Conservation (phyloP, 2,888 invertebrate species). For the Sminthurides aquaticus region DNA sequence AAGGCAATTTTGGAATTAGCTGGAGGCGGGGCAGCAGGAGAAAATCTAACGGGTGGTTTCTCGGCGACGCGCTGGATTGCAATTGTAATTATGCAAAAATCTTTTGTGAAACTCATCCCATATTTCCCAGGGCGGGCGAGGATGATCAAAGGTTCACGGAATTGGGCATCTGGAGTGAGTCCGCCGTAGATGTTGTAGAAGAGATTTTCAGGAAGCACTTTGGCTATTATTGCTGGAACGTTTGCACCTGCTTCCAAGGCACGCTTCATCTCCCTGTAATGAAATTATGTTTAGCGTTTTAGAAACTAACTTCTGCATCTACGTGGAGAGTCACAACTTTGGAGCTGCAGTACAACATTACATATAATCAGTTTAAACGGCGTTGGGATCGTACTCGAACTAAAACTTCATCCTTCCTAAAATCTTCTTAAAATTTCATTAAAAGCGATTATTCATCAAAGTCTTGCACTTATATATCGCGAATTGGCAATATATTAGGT, state of each 20-base stretch:
- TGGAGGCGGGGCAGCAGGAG: background rate
- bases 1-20: background rate
- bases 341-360: background rate
- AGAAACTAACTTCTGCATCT: background rate
- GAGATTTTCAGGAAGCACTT: background rate
- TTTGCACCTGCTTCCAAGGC: background rate
- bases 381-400: background rate
- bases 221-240: background rate
- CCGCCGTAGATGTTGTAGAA: slow-evolving; percentile 9
- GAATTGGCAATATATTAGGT: too few species aligned
- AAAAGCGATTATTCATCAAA: too few species aligned
- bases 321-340: background rate
- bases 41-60: background rate
- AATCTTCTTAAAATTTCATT: too few species aligned
- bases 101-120: slow-evolving; percentile 3
- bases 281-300: too few species aligned
- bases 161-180: slow-evolving; percentile 10
- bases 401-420: background rate
- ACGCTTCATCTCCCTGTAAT: background rate
- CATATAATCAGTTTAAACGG: background rate
- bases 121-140: slow-evolving; percentile 14
- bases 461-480: too few species aligned
- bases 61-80: background rate
- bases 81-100: background rate
- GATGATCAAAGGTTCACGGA: slow-evolving; percentile 8